Evolutionary conservation across 2,888 invertebrate species (phyloP).

Genomic region (Torymus texanus): DNA sequence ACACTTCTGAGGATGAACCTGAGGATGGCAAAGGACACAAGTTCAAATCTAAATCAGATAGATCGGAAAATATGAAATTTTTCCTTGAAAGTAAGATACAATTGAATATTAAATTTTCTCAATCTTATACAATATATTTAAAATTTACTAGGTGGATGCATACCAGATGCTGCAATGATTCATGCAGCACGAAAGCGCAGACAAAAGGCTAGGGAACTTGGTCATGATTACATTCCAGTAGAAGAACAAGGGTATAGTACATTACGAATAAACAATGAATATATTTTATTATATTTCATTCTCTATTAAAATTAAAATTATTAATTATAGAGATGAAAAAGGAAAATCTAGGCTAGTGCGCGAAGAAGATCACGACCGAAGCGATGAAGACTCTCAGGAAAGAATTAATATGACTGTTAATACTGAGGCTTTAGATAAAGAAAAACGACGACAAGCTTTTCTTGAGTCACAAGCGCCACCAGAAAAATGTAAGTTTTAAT

Average conservation of each 20-base stretch:
- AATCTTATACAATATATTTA: conserved; percentile 27
- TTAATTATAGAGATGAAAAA: conserved; percentile 68
- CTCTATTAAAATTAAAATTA: neutral
- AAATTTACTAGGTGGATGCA: conserved; percentile 82
- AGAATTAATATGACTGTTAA: conserved; percentile 92
- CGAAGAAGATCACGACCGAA: conserved; percentile 89
- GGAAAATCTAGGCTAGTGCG: conserved; percentile 82
- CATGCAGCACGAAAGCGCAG: conserved; percentile 96
- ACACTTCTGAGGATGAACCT: conserved; percentile 81
- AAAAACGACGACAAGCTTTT: conserved; percentile 87
- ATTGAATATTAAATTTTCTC: neutral
- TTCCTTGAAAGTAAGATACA: conserved; percentile 82
- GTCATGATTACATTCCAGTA: conserved; percentile 77
- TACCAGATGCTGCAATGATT: conserved; percentile 98
- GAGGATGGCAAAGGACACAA: conserved; percentile 76
- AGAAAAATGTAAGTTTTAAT: conserved; percentile 76
- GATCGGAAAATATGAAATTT: conserved; percentile 83
- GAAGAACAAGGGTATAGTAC: conserved; percentile 60
- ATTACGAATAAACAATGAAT: neutral
- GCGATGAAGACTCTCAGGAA: conserved; percentile 84
- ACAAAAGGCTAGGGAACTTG: conserved; percentile 93
- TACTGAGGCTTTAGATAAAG: conserved; percentile 85
- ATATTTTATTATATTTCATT: conserved; percentile 12
- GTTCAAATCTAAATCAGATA: conserved; percentile 74
- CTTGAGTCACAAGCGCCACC: conserved; percentile 81